Base-by-base conservation (phyloP, 2,888 invertebrate species). In the Perizoma flavofasciatum region DNA sequence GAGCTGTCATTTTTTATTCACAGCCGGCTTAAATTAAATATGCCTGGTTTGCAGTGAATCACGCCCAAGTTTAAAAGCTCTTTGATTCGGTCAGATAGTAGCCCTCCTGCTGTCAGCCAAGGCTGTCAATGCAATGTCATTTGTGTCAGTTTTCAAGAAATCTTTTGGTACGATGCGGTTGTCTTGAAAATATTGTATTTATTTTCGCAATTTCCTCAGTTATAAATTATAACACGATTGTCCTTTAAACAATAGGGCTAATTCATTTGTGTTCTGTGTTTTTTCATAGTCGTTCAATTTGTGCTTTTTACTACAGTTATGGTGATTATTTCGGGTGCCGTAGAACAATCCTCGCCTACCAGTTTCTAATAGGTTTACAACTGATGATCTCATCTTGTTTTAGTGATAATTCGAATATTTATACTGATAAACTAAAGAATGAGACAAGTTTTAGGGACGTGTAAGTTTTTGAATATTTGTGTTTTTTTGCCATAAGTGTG, bases 1-100 rank as follows among this genome's bases (percentile, higher is more conserved):
- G 65, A 72, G 78, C 83, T 88, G 88, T 88, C 86, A 79, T 83
- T 71, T 76, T 62, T 39, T 50, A 71, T 68, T 76, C 7, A 41
- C 86, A 69, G 65, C 81, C 52, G 70, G 70, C 63, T 79, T 72
- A 8, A 68, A 71, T 79, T 72, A 8, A 68, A 71, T 73, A 73
- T 73, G 66, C 69, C 66, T 60, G 48, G 11, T 50, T 47, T 53
- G 9, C 5, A 43, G 37, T 49, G 44, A 49, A 34, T 48, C 52
- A 35, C 22, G 37, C 5, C 7, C 47, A 52, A 39, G 5, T 43
- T 33, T 6, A 8, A 50, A 56, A 47, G 37, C 72, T 72, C 68
- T 66, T 54, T 69, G n/a, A 67, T 62, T 65, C 22, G 39, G 56
- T 53, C 35, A 56, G 55, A 6, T 47, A 7, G 8, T 32, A 40